Conservation (phyloP, 1,140 invertebrate species). For the Psix sp. region DNA sequence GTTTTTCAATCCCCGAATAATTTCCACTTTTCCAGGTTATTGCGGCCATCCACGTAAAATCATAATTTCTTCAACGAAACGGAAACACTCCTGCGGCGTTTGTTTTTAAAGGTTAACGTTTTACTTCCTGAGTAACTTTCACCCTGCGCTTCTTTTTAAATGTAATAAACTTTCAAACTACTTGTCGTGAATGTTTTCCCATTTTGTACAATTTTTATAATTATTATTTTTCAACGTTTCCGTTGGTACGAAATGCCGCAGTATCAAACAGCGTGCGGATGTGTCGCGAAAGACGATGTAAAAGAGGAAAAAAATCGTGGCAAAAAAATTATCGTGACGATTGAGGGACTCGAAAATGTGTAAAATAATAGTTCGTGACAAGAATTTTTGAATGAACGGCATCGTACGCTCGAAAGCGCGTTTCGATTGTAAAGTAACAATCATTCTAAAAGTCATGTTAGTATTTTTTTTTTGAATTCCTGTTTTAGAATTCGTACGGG, state of each 20-base stretch:
- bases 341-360: constrained; percentile 7
- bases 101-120: constrained; percentile 40
- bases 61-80: constrained; percentile 39
- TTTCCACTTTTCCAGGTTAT: too few relatives aligned
- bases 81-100: constrained; percentile 27
- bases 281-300: constrained; percentile 12
- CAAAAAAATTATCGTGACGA: constrained; percentile 18
- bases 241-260: constrained; percentile 25
- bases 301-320: constrained; percentile 2
- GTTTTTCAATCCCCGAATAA: too few relatives aligned
- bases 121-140: constrained; percentile 29
- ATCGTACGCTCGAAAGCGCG: neutral
- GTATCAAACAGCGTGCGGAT: constrained; percentile 23
- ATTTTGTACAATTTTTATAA: too few relatives aligned
- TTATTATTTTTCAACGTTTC: constrained; percentile 6
- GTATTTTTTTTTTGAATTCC: neutral
- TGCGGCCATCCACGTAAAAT: constrained; percentile 6
- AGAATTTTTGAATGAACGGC: constrained; percentile 1
- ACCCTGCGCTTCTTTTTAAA: constrained; percentile 35
- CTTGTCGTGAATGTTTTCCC: constrained; percentile 29
- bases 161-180: constrained; percentile 49
- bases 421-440: constrained; percentile 3
- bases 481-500: too few relatives aligned
- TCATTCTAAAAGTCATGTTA: neutral
- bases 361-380: constrained; percentile 7